Evolutionary conservation across 1,140 invertebrate species (phyloP).

Genomic region (Drosophila pallidifrons): DNA sequence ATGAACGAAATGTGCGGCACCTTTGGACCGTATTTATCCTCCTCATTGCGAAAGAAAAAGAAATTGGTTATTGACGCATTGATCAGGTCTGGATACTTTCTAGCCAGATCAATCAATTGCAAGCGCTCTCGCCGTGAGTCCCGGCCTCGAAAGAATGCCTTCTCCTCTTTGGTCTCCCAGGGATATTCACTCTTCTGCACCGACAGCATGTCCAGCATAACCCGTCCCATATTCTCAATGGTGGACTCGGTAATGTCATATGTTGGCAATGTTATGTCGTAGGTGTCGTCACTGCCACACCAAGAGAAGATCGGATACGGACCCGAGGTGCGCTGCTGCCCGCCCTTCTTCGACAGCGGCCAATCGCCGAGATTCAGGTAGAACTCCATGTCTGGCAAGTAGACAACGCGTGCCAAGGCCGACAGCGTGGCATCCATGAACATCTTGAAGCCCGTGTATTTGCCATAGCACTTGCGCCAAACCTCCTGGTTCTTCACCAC

Average conservation of each 20-base stretch:
- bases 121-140: conserved; percentile 94
- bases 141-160: conserved; percentile 96
- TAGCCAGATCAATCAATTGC: conserved; percentile 92
- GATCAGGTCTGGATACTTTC: conserved; percentile 92
- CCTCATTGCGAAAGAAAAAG: conserved; percentile 96
- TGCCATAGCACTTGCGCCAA: conserved; percentile 95
- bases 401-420: conserved; percentile 93
- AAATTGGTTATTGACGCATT: conserved; percentile 98
- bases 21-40: conserved; percentile 94
- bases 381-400: conserved; percentile 95
- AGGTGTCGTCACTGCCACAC: conserved; percentile 94
- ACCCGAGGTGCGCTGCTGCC: conserved; percentile 84
- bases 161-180: conserved; percentile 91
- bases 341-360: conserved; percentile 90
- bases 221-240: conserved; percentile 95
- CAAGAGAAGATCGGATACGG: conserved; percentile 96
- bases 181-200: conserved; percentile 88
- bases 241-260: conserved; percentile 97
- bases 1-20: conserved; percentile 95
- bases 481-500: conserved; percentile 94
- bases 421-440: conserved; percentile 96
- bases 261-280: conserved; percentile 97
- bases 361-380: conserved; percentile 98
- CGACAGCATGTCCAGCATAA: conserved; percentile 95
- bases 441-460: conserved; percentile 98